These are phyloP conservation scores for Haliclona indistincta DNA, from an alignment of 37 sponge, comb jelly and placozoan genomes.

Conservation along the genomic window DNA sequence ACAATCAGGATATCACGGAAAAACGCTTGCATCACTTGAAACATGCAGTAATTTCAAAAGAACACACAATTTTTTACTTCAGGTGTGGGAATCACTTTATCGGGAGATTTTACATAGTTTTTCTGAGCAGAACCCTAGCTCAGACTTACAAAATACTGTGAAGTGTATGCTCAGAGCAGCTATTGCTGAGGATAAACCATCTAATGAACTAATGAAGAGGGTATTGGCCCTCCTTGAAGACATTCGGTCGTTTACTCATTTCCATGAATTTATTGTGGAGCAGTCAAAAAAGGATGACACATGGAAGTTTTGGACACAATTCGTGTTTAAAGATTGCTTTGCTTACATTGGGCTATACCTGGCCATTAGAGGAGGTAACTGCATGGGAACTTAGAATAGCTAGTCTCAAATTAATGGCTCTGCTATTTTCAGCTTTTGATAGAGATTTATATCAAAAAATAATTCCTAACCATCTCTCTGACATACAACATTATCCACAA, in stretches of 20 bases:
- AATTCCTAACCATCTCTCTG: conserved; percentile 12
- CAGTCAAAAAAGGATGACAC: background rate
- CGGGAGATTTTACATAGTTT: background rate
- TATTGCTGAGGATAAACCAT: background rate
- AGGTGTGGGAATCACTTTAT: background rate
- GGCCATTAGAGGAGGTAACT: background rate
- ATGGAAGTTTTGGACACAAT: conserved; percentile 38
- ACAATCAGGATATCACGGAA: background rate
- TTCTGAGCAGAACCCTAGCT: background rate
- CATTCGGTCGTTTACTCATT: background rate
- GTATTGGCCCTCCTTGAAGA: background rate
- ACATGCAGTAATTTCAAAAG: background rate
- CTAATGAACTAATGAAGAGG: background rate
- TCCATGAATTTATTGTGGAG: background rate
- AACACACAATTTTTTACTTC: conserved; percentile 13
- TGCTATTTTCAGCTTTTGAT: conserved; percentile 35
- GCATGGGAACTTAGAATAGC: conserved; percentile 34
- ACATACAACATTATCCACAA: conserved; percentile 10
- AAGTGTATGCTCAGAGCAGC: background rate
- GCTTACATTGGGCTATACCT: conserved; percentile 8
- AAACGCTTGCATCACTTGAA: conserved; percentile 8
- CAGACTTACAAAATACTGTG: background rate
- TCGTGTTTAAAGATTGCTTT: conserved; percentile 18
- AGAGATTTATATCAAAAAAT: conserved; percentile 10
- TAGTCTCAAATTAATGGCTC: conserved; percentile 23